Percentiles rank a stretch among this genome's conserved stretches.
Conservation (phyloP, 2,113 vertebrate species). For the Nansenia antarctica region DNA sequence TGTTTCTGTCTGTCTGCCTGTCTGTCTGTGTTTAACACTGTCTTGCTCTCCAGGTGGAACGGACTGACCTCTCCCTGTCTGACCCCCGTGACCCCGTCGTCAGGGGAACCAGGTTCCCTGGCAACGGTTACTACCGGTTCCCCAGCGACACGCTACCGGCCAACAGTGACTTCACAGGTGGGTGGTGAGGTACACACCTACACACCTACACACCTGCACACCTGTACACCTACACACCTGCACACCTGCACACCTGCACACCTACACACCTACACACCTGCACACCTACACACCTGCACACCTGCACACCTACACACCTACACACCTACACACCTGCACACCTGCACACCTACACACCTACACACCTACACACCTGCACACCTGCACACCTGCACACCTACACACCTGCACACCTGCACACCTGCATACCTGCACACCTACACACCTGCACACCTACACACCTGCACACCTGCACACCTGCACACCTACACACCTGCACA, state of each 20-base stretch:
- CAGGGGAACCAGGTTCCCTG: constrained; percentile 83
- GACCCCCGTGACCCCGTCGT: constrained; percentile 62
- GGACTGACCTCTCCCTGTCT: constrained; percentile 82
- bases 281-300: not conserved
- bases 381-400: not conserved
- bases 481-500: too few species aligned
- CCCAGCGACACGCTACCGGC: constrained; percentile 76
- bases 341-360: not conserved
- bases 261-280: not conserved
- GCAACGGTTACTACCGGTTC: constrained; percentile 84
- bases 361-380: not conserved
- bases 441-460: too few species aligned
- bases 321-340: not conserved
- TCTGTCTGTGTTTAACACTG: too few species aligned
- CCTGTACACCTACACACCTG: not conserved
- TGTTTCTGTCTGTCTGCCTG: not conserved
- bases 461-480: too few species aligned
- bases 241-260: not conserved
- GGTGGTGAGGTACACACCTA: constrained; percentile 16
- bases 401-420: too few species aligned
- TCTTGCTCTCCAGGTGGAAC: constrained; percentile 78
- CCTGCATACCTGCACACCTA: too few species aligned
- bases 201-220: not conserved
- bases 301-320: not conserved
- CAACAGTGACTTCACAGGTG: constrained; percentile 89